phyloP scores from a whole-genome alignment of 2,888 invertebrate species.

The Drosophila longiperda region DNA sequence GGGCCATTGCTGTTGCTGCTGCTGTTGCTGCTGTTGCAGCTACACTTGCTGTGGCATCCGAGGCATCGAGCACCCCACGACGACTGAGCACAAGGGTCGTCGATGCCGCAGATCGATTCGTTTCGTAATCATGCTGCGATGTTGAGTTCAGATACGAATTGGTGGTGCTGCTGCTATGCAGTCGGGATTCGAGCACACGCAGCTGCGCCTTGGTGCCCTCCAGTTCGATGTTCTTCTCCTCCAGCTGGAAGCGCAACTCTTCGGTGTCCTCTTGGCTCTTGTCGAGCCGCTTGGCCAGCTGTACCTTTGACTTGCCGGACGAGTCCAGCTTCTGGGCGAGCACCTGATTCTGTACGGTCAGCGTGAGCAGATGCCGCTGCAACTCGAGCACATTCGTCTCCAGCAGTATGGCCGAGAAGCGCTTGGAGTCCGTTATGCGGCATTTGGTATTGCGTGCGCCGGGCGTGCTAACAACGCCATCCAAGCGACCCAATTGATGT shows the following conservation, averaged over 20 bases:
- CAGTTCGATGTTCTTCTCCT: conserved; percentile 92
- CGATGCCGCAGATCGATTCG: conserved; percentile 82
- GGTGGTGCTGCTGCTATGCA: conserved; percentile 84
- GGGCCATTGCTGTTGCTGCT: conserved; percentile 56
- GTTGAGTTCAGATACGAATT: conserved; percentile 83
- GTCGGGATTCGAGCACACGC: conserved; percentile 88
- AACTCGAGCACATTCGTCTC: conserved; percentile 93
- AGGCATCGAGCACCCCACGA: conserved; percentile 73
- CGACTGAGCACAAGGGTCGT: conserved; percentile 82
- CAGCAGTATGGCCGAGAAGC: conserved; percentile 92
- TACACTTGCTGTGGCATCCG: conserved; percentile 59
- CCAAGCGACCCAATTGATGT: conserved; percentile 87
- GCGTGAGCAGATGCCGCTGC: conserved; percentile 92
- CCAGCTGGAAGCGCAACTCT: conserved; percentile 92
- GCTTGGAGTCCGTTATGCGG: conserved; percentile 89
- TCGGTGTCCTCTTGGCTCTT: conserved; percentile 92
- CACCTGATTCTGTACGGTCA: conserved; percentile 93
- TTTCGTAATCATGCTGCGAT: conserved; percentile 82
- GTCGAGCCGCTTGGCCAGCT: conserved; percentile 89
- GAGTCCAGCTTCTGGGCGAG: conserved; percentile 90
- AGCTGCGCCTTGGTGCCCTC: conserved; percentile 92
- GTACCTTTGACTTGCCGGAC: conserved; percentile 88
- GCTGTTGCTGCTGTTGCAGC: conserved; percentile 50
- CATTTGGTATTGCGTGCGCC: conserved; percentile 87
- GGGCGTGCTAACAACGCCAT: conserved; percentile 89